Percentiles rank a stretch among this genome's conserved stretches.
Evolutionary conservation across 2,797 vertebrate species (phyloP).

Genomic region (Oreortyx pictus): DNA sequence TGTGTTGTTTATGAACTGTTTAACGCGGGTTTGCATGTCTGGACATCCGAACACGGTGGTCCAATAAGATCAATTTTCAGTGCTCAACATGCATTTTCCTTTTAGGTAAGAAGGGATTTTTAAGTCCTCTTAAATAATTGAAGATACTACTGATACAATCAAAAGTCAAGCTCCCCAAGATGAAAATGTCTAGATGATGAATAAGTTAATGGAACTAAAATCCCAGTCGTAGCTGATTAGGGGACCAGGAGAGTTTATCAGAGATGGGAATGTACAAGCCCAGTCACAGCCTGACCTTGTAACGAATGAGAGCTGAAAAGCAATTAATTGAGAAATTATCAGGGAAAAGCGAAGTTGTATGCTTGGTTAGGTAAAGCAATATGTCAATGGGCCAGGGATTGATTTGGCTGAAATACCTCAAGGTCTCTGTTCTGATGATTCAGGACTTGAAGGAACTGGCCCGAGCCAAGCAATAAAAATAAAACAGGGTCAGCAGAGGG

Average conservation of each 20-base stretch:
- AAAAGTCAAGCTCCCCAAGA: constrained; percentile 74
- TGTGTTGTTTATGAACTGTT: neutral
- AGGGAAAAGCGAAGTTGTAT: constrained; percentile 83
- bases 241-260: constrained; percentile 71
- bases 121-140: constrained; percentile 70
- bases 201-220: constrained; percentile 83
- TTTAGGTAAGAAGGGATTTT: constrained; percentile 51
- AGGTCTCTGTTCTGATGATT: constrained; percentile 85
- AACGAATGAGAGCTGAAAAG: constrained; percentile 88
- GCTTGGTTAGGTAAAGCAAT: constrained; percentile 88
- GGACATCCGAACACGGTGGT: neutral
- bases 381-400: constrained; percentile 87
- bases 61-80: constrained; percentile 9
- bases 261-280: constrained; percentile 67
- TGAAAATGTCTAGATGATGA: constrained; percentile 75
- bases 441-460: constrained; percentile 76
- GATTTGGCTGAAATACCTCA: constrained; percentile 87
- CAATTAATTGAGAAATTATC: constrained; percentile 90
- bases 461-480: constrained; percentile 68
- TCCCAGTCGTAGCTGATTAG: constrained; percentile 74
- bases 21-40: neutral
- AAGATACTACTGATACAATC: constrained; percentile 72
- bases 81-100: constrained; percentile 35
- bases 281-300: constrained; percentile 83
- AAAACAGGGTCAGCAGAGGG: constrained; percentile 59